phyloP scores from a whole-genome alignment of 2,113 vertebrate genomes.

The Pelecanus crispus region DNA sequence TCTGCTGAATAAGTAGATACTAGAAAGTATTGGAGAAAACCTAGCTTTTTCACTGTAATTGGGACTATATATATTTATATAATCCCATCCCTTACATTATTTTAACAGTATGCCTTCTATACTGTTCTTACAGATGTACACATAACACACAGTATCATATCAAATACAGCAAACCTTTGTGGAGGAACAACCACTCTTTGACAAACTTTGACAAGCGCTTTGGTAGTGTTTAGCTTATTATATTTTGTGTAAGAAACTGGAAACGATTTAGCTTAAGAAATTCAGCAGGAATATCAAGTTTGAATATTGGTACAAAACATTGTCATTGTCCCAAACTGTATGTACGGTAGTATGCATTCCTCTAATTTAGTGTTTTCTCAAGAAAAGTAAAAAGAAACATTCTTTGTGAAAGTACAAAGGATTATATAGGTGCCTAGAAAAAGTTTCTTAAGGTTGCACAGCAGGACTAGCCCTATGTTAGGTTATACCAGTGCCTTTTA shows the following conservation, averaged over 20 bases:
- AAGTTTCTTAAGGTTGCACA: not conserved
- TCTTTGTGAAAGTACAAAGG: not conserved
- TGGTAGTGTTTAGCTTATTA: not conserved
- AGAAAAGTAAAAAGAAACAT: not conserved
- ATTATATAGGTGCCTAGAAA: not conserved
- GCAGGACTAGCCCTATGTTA: not conserved
- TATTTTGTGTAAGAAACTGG: not conserved
- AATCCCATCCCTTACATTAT: not conserved
- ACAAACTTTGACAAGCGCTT: not conserved
- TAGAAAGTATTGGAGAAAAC: not conserved
- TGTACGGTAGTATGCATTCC: rapidly evolving
- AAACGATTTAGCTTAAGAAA: not conserved
- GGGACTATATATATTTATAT: not conserved
- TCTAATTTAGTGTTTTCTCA: not conserved
- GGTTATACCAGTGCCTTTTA: not conserved
- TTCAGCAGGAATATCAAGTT: not conserved
- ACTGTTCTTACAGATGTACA: not conserved
- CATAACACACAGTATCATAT: not conserved
- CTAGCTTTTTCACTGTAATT: not conserved
- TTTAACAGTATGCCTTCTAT: not conserved
- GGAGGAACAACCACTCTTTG: not conserved
- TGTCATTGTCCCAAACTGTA: not conserved
- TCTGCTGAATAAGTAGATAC: not conserved
- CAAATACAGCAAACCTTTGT: not conserved
- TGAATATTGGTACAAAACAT: not conserved